Evolutionary conservation across 2,888 invertebrate genomes (phyloP).

Genomic region (Cerastis leucographa): DNA sequence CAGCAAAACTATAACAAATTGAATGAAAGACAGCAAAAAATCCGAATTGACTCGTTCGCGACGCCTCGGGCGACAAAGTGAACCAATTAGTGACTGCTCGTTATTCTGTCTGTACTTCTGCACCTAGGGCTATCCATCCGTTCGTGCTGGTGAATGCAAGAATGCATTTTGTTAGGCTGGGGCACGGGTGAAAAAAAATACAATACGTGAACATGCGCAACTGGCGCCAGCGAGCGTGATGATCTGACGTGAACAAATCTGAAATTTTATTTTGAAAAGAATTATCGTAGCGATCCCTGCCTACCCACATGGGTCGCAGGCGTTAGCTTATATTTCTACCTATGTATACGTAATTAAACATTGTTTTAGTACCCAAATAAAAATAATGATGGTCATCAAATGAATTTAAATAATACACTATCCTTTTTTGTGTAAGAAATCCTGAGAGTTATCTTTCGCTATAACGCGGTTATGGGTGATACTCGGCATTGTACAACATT

Average conservation of each 20-base stretch:
- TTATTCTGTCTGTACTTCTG: slow-evolving; percentile 18
- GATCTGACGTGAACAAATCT: neutral
- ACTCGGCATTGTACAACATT: neutral
- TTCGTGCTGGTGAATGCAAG: slow-evolving; percentile 20
- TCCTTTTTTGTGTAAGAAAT: neutral
- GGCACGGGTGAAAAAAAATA: neutral
- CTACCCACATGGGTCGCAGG: neutral
- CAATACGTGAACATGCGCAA: neutral
- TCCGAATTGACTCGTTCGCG: slow-evolving; percentile 30
- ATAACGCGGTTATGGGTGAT: neutral
- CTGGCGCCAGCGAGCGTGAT: neutral
- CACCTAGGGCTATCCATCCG: slow-evolving; percentile 5
- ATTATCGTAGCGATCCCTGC: neutral
- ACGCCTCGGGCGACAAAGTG: slow-evolving; percentile 52
- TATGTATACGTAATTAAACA: neutral
- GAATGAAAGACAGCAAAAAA: slow-evolving; percentile 45
- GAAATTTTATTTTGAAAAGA: neutral
- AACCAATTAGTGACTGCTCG: slow-evolving; percentile 50
- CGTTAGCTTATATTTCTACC: neutral
- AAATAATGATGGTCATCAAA: neutral
- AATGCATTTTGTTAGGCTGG: slow-evolving; percentile 8
- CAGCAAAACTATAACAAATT: slow-evolving; percentile 30
- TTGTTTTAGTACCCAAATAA: neutral
- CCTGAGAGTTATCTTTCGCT: too few relatives aligned
- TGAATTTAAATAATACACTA: neutral